phyloP scores from a whole-genome alignment of 2,113 vertebrate species.

The Sturnira hondurensis region DNA sequence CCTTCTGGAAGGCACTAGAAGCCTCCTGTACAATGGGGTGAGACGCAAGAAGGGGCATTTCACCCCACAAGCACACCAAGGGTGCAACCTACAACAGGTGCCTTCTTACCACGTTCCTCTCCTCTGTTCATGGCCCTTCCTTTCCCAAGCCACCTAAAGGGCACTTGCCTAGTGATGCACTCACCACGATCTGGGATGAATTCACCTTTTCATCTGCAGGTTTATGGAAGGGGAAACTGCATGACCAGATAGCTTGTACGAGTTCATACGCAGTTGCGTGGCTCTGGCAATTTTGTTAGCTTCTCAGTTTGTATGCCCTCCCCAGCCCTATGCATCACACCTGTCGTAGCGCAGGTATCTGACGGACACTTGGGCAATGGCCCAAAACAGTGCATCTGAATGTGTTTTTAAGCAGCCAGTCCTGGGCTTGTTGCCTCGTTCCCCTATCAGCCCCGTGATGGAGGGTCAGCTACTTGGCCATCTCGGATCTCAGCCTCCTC shows the following conservation, averaged over 20 bases:
- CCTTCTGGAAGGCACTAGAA: not conserved
- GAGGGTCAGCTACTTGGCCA: not conserved
- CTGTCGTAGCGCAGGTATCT: not conserved
- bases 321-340: not conserved
- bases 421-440: not conserved
- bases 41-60: not conserved
- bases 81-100: not conserved
- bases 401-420: not conserved
- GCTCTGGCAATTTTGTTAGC: not conserved
- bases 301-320: not conserved
- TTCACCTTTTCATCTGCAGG: not conserved
- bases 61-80: accelerated
- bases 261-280: accelerated
- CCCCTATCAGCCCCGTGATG: not conserved
- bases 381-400: not conserved
- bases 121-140: not conserved
- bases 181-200: not conserved
- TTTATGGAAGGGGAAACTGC: not conserved
- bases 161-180: not conserved
- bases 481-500: not conserved
- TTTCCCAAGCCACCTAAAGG: not conserved
- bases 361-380: not conserved
- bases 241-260: not conserved
- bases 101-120: not conserved
- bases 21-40: not conserved